phyloP scores from a whole-genome alignment of 2,797 vertebrate species.

The Tympanoctomys barrerae region DNA sequence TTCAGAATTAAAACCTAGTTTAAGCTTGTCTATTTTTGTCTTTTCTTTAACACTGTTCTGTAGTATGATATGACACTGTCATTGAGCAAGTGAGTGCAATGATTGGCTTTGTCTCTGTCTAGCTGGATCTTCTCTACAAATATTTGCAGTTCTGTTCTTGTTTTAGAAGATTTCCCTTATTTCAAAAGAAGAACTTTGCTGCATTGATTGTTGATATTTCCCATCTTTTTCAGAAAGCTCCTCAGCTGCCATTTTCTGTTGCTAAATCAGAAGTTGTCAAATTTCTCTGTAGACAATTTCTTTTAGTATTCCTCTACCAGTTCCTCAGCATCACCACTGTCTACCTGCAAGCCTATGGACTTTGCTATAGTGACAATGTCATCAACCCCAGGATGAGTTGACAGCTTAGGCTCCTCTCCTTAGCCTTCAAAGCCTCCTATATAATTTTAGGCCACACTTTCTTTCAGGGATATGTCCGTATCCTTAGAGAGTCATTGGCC shows the following conservation, averaged over 20 bases:
- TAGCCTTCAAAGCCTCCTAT: not conserved
- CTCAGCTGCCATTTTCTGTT: not conserved
- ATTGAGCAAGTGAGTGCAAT: no score
- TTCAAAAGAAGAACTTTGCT: not conserved
- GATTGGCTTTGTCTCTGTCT: no score
- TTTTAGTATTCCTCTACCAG: not conserved
- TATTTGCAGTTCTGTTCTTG: not conserved
- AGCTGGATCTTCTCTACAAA: not conserved
- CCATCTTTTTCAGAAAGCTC: not conserved
- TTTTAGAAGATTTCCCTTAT: not conserved
- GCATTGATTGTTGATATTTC: not conserved
- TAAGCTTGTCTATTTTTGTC: not conserved
- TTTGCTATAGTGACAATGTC: not conserved
- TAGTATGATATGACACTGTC: no score
- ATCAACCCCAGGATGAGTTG: not conserved
- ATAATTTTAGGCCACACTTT: not conserved
- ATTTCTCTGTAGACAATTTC: not conserved
- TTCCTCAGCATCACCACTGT: not conserved
- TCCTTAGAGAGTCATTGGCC: not conserved
- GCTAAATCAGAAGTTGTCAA: not conserved
- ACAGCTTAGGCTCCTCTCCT: not conserved
- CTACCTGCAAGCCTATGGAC: not conserved
- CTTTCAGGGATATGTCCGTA: not conserved
- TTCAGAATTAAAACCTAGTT: not conserved
- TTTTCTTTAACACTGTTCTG: not conserved